These are phyloP conservation scores for Orthonychiurus folsomi DNA, from an alignment of 2,888 invertebrate species.

Conservation along the genomic window DNA sequence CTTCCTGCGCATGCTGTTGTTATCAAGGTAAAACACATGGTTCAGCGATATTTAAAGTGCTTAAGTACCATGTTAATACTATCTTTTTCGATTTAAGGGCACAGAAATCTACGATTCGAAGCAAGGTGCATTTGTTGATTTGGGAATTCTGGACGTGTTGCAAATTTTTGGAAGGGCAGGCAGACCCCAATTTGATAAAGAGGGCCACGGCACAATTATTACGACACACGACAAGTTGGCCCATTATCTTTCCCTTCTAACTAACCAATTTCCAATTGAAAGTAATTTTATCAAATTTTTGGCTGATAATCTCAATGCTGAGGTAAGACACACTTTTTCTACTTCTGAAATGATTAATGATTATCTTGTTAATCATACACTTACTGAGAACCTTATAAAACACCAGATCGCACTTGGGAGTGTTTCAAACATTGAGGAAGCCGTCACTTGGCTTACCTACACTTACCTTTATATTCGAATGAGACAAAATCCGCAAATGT, in stretches of 20 bases:
- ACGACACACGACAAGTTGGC: constrained; percentile 84
- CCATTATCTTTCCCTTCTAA: constrained; percentile 85
- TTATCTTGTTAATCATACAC: constrained; percentile 1
- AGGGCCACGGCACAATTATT: constrained; percentile 91
- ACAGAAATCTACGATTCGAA: constrained; percentile 97
- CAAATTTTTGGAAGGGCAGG: constrained; percentile 99
- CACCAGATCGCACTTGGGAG: constrained; percentile 83
- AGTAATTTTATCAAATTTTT: constrained; percentile 87
- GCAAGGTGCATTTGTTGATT: constrained; percentile 83
- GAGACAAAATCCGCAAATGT: constrained; percentile 76
- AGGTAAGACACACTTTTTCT: constrained; percentile 63
- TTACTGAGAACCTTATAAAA: constrained; percentile 30
- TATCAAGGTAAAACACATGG: constrained; percentile 66
- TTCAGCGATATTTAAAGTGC: no score
- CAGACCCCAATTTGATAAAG: constrained; percentile 90
- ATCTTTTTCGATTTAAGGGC: constrained; percentile 55
- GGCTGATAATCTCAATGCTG: constrained; percentile 95
- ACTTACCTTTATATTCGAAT: constrained; percentile 93
- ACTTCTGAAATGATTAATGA: no score
- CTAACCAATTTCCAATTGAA: constrained; percentile 96
- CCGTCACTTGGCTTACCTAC: constrained; percentile 94
- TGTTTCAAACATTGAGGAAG: constrained; percentile 88
- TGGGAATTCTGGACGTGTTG: constrained; percentile 92
- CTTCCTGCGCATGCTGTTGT: constrained; percentile 72
- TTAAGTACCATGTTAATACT: no score